Evolutionary conservation across 2,797 vertebrate species (phyloP).

Genomic region (Girardinus metallicus): DNA sequence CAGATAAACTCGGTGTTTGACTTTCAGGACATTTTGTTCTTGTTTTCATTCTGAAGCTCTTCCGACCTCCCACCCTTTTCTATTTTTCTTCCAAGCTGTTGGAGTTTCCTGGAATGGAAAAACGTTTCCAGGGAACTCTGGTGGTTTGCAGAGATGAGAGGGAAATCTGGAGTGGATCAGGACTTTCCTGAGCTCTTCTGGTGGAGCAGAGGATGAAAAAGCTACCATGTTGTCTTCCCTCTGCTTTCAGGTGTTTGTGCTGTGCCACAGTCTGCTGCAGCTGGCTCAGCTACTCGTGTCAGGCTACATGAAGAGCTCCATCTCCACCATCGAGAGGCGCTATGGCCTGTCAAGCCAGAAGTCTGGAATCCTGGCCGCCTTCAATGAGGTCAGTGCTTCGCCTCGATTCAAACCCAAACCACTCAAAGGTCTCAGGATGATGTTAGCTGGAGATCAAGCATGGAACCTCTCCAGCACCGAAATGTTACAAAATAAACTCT

Average conservation of each 20-base stretch:
- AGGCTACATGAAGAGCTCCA: slow-evolving; percentile 92
- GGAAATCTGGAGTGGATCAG: not conserved
- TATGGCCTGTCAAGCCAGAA: slow-evolving; percentile 93
- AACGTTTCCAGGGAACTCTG: not conserved
- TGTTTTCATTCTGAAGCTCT: not conserved
- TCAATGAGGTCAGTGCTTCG: slow-evolving; percentile 88
- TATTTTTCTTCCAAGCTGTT: not conserved
- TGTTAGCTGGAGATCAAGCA: not conserved
- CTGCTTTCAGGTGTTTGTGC: slow-evolving; percentile 87
- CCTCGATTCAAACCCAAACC: too few species aligned
- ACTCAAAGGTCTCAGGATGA: not conserved
- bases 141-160: not conserved
- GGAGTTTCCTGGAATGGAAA: not conserved
- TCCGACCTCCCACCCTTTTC: not conserved
- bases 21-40: not conserved
- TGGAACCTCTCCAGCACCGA: not conserved
- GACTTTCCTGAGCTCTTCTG: not conserved
- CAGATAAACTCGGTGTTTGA: not conserved
- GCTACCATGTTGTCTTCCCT: too few species aligned
- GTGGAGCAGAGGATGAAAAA: not conserved
- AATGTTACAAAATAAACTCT: not conserved
- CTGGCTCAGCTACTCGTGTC: slow-evolving; percentile 91
- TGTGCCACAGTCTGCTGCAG: slow-evolving; percentile 92
- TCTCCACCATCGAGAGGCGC: slow-evolving; percentile 93
- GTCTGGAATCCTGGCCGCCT: slow-evolving; percentile 88